Evolutionary conservation across 2,888 invertebrate genomes (phyloP).

Genomic region (Ceraclea dissimilis): DNA sequence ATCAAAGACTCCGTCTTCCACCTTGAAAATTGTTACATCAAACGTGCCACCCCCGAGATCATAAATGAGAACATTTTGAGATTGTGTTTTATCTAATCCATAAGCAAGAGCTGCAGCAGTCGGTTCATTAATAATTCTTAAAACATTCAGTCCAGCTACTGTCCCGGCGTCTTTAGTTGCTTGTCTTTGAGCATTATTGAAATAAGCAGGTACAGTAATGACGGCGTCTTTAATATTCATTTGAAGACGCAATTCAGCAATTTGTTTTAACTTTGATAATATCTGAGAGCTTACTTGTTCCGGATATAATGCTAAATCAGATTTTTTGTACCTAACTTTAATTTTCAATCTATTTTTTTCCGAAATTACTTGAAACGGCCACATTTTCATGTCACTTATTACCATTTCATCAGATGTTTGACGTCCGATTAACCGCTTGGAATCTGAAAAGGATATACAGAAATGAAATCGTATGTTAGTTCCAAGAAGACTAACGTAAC

Average conservation of each 20-base stretch:
- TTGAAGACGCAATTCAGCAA: slow-evolving; percentile 89
- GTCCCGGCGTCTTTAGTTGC: slow-evolving; percentile 94
- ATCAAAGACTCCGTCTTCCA: slow-evolving; percentile 99
- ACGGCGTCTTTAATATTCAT: slow-evolving; percentile 93
- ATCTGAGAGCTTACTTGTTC: too few relatives aligned
- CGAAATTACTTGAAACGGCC: too few relatives aligned
- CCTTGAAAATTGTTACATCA: slow-evolving; percentile 96
- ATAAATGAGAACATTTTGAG: slow-evolving; percentile 90
- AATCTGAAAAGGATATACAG: too few relatives aligned
- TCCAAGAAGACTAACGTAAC: too few relatives aligned
- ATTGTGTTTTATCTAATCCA: slow-evolving; percentile 96
- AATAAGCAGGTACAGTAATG: slow-evolving; percentile 97
- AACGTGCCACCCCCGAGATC: slow-evolving; percentile 99
- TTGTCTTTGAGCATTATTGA: slow-evolving; percentile 97
- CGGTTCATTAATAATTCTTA: slow-evolving; percentile 97
- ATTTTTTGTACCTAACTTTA: too few relatives aligned
- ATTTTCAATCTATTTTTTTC: too few relatives aligned
- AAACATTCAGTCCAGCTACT: slow-evolving; percentile 80
- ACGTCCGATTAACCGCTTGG: too few relatives aligned
- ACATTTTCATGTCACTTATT: too few relatives aligned
- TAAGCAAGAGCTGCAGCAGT: slow-evolving; percentile 98
- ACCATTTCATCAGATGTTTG: too few relatives aligned
- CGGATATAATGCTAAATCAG: too few relatives aligned
- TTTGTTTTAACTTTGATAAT: slow-evolving; percentile 76
- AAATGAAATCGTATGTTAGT: too few relatives aligned